Base-by-base conservation (phyloP, 2,797 vertebrate genomes). In the Chrysolophus pictus region DNA sequence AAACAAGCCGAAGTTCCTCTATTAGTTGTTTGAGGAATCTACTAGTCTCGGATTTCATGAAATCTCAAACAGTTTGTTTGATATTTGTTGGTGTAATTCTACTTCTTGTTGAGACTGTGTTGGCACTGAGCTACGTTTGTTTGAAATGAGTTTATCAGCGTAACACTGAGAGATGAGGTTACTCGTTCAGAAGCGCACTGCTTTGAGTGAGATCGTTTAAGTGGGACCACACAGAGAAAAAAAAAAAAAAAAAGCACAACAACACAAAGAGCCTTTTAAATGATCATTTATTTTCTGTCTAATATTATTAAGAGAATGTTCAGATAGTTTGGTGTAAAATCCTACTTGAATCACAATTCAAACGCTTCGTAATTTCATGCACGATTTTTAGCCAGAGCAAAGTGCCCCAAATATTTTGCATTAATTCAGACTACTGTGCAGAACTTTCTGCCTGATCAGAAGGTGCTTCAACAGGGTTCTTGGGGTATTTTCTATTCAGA, bases 71-170 rank as follows among this genome's bases (percentile, higher is more conserved):
- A 90, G 79, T 79, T 95, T 90, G 90, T 73, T 93, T 93, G 75
- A 78, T 96, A 71, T 90, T 87, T 94, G 93, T 93, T 92, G 88
- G 81, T 93, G 78, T 92, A 92, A 95, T 91, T 92, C 62, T 64
- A 60, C 64, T 87, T 94, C 69, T 94, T 92, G 94, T 82, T 90
- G 85, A 91, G 94, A 93, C 58, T 56, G 49, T 68, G 87, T 81
- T 94, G 74, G 77, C 72, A 72, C 91, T 28, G 68, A 70, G 70
- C 56, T 92, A 69, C 74, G 56, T 88, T 93, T 85, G 84, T 93
- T 90, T 95, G 84, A 78, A 94, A 95, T 91, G 79, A 93, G 71
- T 94, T 95, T 94, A 91, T 96, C 91, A 84, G 87, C 60, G 74
- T 80, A 80, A 67, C 68, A 70, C 65, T 80, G n/a, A 46, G 84